Conservation (phyloP, 2,113 vertebrate genomes). For the Condylura cristata region DNA sequence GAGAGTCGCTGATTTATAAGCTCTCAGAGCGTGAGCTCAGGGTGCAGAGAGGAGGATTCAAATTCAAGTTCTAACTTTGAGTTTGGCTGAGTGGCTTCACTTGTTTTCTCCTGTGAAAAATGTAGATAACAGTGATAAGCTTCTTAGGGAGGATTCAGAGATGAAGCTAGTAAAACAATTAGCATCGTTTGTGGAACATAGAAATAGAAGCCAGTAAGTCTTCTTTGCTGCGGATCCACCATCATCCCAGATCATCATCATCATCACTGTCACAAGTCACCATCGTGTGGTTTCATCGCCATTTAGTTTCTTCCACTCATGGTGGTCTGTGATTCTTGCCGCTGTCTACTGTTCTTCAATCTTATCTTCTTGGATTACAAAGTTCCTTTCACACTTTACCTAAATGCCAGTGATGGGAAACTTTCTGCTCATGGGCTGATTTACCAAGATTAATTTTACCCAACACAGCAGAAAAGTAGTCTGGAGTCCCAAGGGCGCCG, state of each 20-base stretch:
- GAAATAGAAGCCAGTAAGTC: neutral
- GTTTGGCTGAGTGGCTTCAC: neutral
- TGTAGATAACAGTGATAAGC: no score
- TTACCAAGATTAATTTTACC: neutral
- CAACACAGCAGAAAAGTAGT: no score
- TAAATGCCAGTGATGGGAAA: neutral
- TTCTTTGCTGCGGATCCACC: neutral
- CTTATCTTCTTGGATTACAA: neutral
- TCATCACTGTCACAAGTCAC: neutral
- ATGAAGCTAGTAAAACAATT: neutral
- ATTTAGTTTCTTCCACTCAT: neutral
- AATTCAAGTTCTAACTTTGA: neutral
- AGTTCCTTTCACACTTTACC: neutral
- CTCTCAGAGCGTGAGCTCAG: neutral
- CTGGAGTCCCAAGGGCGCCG: no score
- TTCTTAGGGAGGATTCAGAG: neutral
- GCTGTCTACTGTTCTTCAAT: neutral
- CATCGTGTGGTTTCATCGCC: neutral
- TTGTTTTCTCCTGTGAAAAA: neutral
- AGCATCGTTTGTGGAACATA: no score
- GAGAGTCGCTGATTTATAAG: neutral
- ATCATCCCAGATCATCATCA: fast-evolving
- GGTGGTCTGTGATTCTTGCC: neutral
- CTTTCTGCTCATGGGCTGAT: neutral
- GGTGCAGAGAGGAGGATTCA: neutral